Base-by-base conservation (phyloP, 1,140 invertebrate genomes). In the Drosophila parvula region DNA sequence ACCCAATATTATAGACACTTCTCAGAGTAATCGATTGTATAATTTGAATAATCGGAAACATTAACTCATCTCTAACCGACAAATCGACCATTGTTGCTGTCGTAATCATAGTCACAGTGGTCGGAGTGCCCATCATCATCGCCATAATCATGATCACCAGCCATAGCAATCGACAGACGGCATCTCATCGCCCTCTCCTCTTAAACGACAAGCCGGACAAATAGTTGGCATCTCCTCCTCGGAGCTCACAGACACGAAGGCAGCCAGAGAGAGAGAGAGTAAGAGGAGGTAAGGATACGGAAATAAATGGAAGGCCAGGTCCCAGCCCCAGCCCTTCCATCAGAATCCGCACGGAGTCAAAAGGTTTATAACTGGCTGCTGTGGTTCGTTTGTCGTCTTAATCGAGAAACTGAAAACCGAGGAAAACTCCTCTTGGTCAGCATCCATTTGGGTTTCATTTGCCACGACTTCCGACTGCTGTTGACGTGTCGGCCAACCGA, bases 341-440 rank as follows among this genome's bases (percentile, higher is more conserved):
- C 41, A 73, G 44, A 74, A 75, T 58, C 47, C 63, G 36, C 18
- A 62, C 34, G 27, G 69, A 48, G 59, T 48, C 55, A 78, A 83
- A 83, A 70, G 80, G 76, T 61, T 83, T 83, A 47, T 58, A 79
- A 67, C 80, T 79, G 71, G 59, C 57, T 74, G 68, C 51, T 85
- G 81, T 62, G 81, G 81, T 85, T 74, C 74, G 81, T 81, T 84
- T 84, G 81, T 85, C 81, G 74, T 84, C 81, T 85, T 84, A 77
- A 85, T 85, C 81, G 78, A 85, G 78, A 41, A 56, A 71, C 43
- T 47, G 36, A n/a, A 67, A 69, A 53, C 65, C 61, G 55, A 62
- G 58, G 58, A 50, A 56, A 77, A 74, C 81, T 81, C 68, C 78
- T 40, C 59, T 56, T 45, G 62, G 62, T 58, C 81, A 81, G 64